Evolutionary conservation across 1,140 invertebrate genomes (phyloP), one percentile per base, ranked within the genome.

Genomic region (Dendrolimus kikuchii): DNA sequence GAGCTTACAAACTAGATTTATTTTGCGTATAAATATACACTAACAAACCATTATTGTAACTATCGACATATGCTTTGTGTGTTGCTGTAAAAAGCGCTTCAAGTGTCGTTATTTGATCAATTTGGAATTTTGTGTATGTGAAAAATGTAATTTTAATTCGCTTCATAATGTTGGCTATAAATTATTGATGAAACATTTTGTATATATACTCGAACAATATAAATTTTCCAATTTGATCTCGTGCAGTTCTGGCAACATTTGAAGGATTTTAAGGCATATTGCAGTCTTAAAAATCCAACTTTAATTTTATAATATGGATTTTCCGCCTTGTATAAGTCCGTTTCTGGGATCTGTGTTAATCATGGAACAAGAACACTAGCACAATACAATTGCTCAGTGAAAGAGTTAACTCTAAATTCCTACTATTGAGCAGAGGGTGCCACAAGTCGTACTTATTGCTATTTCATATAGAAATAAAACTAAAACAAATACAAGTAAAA

Each of bases 221-320:
- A 40, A 44, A 51, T 78, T 83, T 84, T 86, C 81, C 83, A 83
- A 81, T 67, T 83, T 84, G 83, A 81, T 84, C 81, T 66, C 45
- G 23, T 57, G 48, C 49, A 68, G 73, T 76, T 77, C 66, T 83
- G 81, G 83, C 81, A 82, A 83, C 80, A 77, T 77, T 58, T 46
- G 38, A n/a, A 9, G 41, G 38, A 50, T 45, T 8, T 38, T 6
- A 48, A 36, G n/a, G 10, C 23, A 23, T 23, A 23, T 23, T 23
- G 23, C 23, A 23, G 23, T 23, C 23, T 23, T 23, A 23, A 23
- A 23, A 23, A 3, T 23, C 23, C 23, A 23, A 23, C 23, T 23
- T 23, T 23, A 3, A 3, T 23, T 23, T 23, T 23, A 23, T 23
- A 23, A 23, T 23, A 3, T n/a, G n/a, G n/a, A n/a, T n/a, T n/a